phyloP scores from a whole-genome alignment of 2,113 vertebrate genomes.

The Perccottus glenii region DNA sequence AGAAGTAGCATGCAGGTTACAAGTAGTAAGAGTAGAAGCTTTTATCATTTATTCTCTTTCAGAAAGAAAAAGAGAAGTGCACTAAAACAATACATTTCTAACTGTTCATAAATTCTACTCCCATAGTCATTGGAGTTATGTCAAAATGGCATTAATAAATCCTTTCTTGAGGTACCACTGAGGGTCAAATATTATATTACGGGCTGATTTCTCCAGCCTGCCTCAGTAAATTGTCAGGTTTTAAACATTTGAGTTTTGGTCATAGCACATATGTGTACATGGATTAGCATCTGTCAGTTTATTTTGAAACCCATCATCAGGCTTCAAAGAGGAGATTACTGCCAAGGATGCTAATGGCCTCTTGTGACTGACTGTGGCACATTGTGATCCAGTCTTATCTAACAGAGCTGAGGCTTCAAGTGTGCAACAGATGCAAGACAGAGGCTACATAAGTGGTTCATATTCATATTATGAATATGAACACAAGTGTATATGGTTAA shows the following conservation, averaged over 20 bases:
- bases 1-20: conserved; percentile 29
- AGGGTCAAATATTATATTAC: too few relatives aligned
- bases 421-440: conserved; percentile 38
- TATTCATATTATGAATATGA: too few relatives aligned
- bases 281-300: conserved; percentile 67
- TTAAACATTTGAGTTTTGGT: conserved; percentile 33
- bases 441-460: conserved; percentile 54
- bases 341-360: conserved; percentile 52
- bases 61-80: conserved; percentile 1
- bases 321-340: conserved; percentile 44
- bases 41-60: conserved; percentile 39
- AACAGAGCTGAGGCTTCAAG: conserved; percentile 45
- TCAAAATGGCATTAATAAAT: conserved; percentile 33
- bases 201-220: background rate
- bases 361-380: conserved; percentile 49
- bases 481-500: too few relatives aligned
- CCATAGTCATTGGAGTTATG: too few relatives aligned
- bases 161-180: conserved; percentile 16
- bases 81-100: background rate
- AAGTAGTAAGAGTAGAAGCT: conserved; percentile 16
- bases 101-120: background rate
- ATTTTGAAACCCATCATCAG: conserved; percentile 39
- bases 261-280: conserved; percentile 44
- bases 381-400: conserved; percentile 48
- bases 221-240: conserved; percentile 40